Base-by-base conservation (phyloP, 2,888 invertebrate species). In the Caenorhabditis angaria region DNA sequence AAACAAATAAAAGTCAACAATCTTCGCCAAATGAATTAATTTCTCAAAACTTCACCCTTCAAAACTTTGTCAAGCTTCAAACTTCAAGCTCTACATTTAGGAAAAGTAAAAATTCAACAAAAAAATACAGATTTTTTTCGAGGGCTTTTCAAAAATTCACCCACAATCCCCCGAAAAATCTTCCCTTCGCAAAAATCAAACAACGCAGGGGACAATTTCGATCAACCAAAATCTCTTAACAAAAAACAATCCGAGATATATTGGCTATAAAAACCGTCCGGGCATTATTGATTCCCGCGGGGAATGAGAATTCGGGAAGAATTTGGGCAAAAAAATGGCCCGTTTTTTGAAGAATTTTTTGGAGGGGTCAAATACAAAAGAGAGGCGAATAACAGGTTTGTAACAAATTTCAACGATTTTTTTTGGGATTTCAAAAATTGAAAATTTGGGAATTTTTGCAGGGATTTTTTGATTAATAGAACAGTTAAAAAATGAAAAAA, bases 271-370 rank as follows among this genome's bases (percentile, higher is more conserved):
- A 41, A 41, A 41, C 41, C 41, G 14, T 12, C 41, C 41, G 41
- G 41, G 41, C 41, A 12, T 18, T 3, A 18, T 18, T 3, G 18
- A 41, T 32, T 50, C 50, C n/a, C 18, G n/a, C 22, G 50, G 22
- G 6, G 22, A 50, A 8, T 41, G 41, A 41, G 14, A 41, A 41
- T 41, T 14, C 41, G 41, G 58, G 20, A 64, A 57, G 35, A 29
- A 12, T 29, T n/a, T n/a, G n/a, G n/a, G n/a, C n/a, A 41, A 64
- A 47, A 51, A 65, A 65, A 53, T 54, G 53, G 47, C 41, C 53
- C 58, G 65, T 20, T 54, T 66, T 50, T 66, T 50, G 50, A 47
- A 25, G 29, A 53, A 50, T 60, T 55, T n/a, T 1, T 20, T 54
- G 60, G 59, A 41, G 51, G 50, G 50, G 6, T 24, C 24, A 20